phyloP scores from a whole-genome alignment of 2,113 vertebrate genomes.

The Carassius carassius region DNA sequence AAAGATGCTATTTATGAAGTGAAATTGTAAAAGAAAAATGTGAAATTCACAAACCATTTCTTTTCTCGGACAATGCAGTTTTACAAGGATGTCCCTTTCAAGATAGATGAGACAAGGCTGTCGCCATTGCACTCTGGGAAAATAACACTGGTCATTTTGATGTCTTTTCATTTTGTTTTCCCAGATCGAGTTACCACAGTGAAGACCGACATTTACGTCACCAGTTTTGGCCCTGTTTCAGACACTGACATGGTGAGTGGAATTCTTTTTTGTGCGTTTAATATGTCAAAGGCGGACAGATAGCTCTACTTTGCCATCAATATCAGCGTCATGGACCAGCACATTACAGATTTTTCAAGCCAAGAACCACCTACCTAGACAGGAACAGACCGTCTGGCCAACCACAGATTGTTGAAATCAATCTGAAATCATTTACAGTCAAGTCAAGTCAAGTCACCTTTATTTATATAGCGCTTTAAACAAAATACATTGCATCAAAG shows the following conservation, averaged over 20 bases:
- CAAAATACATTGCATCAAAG: too few relatives aligned
- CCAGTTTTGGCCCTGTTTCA: slow-evolving; percentile 98
- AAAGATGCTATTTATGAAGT: neutral
- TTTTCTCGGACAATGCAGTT: neutral
- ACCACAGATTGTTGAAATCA: neutral
- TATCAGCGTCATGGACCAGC: neutral
- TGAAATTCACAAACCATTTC: neutral
- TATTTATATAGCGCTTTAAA: too few relatives aligned
- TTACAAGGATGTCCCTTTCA: neutral
- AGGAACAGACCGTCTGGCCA: neutral
- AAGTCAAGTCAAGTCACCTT: too few relatives aligned
- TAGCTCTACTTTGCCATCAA: neutral
- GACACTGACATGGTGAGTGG: slow-evolving; percentile 97
- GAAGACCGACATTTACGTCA: slow-evolving; percentile 98
- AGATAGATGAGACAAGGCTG: neutral
- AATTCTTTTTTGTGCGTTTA: slow-evolving; percentile 42
- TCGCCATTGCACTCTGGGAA: neutral
- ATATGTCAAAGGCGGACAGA: neutral
- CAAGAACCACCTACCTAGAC: slow-evolving; percentile 14
- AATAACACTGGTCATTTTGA: neutral
- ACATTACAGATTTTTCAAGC: neutral
- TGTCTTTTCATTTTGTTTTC: slow-evolving; percentile 3
- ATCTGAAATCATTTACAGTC: neutral
- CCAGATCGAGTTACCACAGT: slow-evolving; percentile 96
- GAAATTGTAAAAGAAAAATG: neutral